Evolutionary conservation across 2,888 invertebrate genomes (phyloP).

Genomic region (Plagiodera versicolora): DNA sequence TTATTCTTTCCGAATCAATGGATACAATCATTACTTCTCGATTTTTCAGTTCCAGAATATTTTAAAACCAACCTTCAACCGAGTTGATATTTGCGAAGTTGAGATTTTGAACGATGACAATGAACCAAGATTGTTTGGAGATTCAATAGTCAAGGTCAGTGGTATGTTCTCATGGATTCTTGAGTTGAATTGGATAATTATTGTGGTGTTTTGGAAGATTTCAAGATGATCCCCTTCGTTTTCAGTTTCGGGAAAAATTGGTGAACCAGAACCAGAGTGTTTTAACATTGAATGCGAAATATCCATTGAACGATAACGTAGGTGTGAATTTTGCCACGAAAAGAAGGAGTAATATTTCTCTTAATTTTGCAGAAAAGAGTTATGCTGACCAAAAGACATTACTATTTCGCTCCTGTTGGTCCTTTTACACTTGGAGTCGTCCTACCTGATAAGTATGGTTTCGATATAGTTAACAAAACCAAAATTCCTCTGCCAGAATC

Average conservation of each 20-base stretch:
- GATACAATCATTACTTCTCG: no score
- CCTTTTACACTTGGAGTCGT: constrained; percentile 88
- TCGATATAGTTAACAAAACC: constrained; percentile 66
- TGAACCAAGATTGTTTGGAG: constrained; percentile 76
- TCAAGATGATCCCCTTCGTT: background rate
- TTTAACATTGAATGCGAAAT: constrained; percentile 75
- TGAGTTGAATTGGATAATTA: background rate
- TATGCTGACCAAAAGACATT: constrained; percentile 74
- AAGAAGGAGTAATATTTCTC: no score
- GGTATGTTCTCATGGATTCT: no score
- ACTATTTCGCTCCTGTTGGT: constrained; percentile 78
- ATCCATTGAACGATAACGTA: constrained; percentile 87
- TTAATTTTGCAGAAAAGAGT: constrained; percentile 73
- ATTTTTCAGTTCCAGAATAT: constrained; percentile 56
- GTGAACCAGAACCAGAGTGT: constrained; percentile 53
- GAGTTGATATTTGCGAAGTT: constrained; percentile 94
- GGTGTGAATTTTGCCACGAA: constrained; percentile 21
- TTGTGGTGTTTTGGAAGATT: no score
- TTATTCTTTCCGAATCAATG: no score
- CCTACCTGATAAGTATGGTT: constrained; percentile 77
- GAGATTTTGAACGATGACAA: constrained; percentile 73
- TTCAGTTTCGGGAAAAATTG: constrained; percentile 53
- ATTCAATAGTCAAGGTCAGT: constrained; percentile 47
- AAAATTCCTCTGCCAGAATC: constrained; percentile 19
- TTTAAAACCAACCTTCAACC: constrained; percentile 93